Percentiles rank a stretch among this genome's conserved stretches.
phyloP scores from a whole-genome alignment of 2,797 vertebrate species.

The Pristis pectinata region DNA sequence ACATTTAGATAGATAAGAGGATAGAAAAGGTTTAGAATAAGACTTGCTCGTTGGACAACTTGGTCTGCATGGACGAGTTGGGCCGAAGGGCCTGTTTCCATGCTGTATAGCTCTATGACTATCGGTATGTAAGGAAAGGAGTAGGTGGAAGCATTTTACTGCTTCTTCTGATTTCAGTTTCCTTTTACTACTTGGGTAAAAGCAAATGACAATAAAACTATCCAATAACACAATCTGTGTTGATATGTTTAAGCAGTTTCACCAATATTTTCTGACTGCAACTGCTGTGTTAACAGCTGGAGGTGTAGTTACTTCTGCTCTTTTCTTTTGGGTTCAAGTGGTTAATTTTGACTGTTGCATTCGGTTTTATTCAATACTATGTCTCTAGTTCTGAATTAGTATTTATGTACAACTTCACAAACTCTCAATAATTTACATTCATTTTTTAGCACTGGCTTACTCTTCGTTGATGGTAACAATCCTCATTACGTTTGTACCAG shows the following conservation, averaged over 20 bases:
- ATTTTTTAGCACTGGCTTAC: background rate
- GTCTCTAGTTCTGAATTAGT: background rate
- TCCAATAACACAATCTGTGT: background rate
- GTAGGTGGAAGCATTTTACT: background rate
- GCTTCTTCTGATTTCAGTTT: background rate
- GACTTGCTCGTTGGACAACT: too few relatives aligned
- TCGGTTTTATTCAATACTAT: background rate
- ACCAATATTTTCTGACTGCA: background rate
- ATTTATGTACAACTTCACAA: background rate
- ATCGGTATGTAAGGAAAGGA: background rate
- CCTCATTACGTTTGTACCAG: background rate
- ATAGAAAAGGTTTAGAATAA: too few relatives aligned
- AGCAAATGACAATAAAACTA: slow-evolving; percentile 10
- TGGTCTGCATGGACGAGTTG: too few relatives aligned
- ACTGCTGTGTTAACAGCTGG: background rate
- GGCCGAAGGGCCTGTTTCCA: too few relatives aligned
- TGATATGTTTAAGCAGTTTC: background rate
- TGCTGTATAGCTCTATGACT: too few relatives aligned
- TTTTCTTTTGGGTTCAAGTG: background rate
- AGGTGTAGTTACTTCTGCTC: background rate
- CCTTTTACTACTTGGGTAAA: background rate
- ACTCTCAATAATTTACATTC: background rate
- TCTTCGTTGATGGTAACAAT: background rate
- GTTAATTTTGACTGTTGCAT: background rate
- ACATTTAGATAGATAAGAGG: too few relatives aligned